Evolutionary conservation across 2,797 vertebrate species (phyloP).

Genomic region (Sus cebifrons): DNA sequence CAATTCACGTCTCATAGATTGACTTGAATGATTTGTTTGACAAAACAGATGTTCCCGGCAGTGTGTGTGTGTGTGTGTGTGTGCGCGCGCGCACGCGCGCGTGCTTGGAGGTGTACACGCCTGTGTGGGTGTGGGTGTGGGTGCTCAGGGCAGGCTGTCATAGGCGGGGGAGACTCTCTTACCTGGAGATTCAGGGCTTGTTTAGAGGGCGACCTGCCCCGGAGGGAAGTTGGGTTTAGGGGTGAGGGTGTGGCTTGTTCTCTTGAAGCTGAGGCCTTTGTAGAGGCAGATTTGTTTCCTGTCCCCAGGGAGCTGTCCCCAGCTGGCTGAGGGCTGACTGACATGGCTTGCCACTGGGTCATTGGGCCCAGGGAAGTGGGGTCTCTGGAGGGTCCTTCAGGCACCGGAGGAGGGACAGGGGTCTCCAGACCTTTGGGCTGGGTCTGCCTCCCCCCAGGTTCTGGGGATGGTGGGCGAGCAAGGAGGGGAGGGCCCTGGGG

Average conservation of each 20-base stretch:
- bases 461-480: background rate
- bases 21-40: constrained; percentile 38
- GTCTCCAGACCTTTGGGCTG: background rate
- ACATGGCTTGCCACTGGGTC: accelerated
- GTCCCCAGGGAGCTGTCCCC: background rate
- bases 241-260: background rate
- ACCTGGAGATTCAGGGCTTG: background rate
- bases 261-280: background rate
- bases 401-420: accelerated
- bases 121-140: accelerated
- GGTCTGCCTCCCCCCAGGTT: background rate
- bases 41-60: constrained; percentile 34
- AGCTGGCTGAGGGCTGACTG: background rate
- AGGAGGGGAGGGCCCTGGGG: background rate
- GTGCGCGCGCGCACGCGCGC: too few relatives aligned
- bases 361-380: background rate
- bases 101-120: too few relatives aligned
- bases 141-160: background rate
- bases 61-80: background rate
- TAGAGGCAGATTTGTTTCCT: background rate
- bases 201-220: background rate
- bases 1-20: background rate
- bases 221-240: background rate
- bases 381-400: too few relatives aligned
- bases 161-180: background rate